phyloP scores from a whole-genome alignment of 2,888 invertebrate species.

The Macrophya annulata region DNA sequence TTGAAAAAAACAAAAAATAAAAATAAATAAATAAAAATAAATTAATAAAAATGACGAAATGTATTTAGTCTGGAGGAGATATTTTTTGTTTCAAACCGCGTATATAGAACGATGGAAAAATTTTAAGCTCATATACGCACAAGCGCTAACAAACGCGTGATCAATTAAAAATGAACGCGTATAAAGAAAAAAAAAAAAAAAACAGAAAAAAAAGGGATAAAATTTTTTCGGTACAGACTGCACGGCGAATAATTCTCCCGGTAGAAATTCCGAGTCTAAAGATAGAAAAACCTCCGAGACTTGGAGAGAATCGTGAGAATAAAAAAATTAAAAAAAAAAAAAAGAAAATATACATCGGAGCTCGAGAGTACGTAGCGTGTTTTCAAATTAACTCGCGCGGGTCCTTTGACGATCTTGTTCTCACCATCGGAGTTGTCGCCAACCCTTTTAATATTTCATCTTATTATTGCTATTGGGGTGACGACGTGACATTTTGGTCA shows the following conservation, averaged over 20 bases:
- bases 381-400: constrained; percentile 52
- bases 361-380: constrained; percentile 41
- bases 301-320: background rate
- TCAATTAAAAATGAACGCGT: background rate
- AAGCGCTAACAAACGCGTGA: background rate
- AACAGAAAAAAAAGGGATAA: constrained; percentile 39
- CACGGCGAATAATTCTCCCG: background rate
- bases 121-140: background rate
- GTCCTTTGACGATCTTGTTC: constrained; percentile 75
- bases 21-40: background rate
- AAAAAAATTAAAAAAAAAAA: constrained; percentile 34
- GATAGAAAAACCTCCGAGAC: constrained; percentile 10
- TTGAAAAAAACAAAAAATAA: too few species aligned
- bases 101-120: background rate
- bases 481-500: constrained; percentile 14
- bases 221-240: background rate
- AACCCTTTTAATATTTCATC: constrained; percentile 58
- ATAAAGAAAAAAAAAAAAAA: too few species aligned
- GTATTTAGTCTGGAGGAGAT: background rate
- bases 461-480: constrained; percentile 37
- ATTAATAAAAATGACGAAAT: background rate
- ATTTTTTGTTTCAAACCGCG: background rate
- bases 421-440: constrained; percentile 69
- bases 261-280: constrained; percentile 46
- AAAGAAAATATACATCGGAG: constrained; percentile 13